Evolutionary conservation across 1,140 invertebrate genomes (phyloP), one percentile per base, ranked within the genome.

Genomic region (Meloidogyne exigua): DNA sequence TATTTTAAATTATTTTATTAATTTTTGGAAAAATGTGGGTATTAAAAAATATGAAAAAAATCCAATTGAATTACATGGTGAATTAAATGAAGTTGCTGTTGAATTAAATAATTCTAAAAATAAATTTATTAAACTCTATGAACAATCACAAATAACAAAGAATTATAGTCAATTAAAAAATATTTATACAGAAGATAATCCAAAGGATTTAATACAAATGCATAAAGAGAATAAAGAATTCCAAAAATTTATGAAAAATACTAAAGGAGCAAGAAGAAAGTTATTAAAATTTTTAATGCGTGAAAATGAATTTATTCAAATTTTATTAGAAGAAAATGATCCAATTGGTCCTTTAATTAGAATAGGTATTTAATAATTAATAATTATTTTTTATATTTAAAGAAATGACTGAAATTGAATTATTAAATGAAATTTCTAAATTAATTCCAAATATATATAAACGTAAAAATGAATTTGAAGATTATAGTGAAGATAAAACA

Each of bases 321-420:
- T 57, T 57, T 57, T 57, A n/a, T 57, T 57, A 57, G 49, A 57
- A 7, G 49, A 57, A 57, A 57, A n/a, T 57, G 49, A 57, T 57
- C 49, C 49, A 7, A n/a, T 57, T 57, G 18, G 18, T 4, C 49
- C 49, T n/a, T n/a, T 57, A n/a, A 57, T 57, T 15, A 57, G 13
- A 49, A 49, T 18, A 49, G 44, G 44, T 49, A 49, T 2, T 4
- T 18, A 49, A 49, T 18, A 49, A 18, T 49, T 11, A 49, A 18
- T 49, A 4, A 49, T 18, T 18, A 49, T 49, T 49, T 11, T 18
- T 18, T 18, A 18, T 18, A 18, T 4, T 18, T 49, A 49, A 49
- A 49, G 44, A 49, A 49, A 18, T 49, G 7, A 49, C 44, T 4
- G 44, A 49, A 49, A 7, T 18, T 18, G 44, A 49, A 49, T 49